A percentile compares a stretch with the other conserved stretches of the same genome.
These are phyloP conservation scores for Micromussa lordhowensis DNA, from an alignment of 92 coral and sea anemone genomes.

Conservation along the genomic window DNA sequence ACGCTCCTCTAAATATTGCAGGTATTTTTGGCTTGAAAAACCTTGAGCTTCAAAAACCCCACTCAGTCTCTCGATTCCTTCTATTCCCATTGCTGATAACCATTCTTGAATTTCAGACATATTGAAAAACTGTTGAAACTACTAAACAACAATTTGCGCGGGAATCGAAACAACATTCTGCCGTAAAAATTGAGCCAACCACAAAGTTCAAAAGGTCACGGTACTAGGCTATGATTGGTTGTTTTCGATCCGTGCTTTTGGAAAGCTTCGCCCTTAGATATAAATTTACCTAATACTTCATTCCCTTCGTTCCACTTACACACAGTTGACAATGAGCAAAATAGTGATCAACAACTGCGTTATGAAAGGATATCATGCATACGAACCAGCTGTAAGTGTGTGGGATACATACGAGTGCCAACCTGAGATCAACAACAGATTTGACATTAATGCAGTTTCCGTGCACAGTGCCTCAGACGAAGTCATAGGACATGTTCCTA, in stretches of 20 bases:
- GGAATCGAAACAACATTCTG: too few species aligned
- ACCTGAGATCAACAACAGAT: slow-evolving; percentile 20
- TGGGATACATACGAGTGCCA: slow-evolving; percentile 35
- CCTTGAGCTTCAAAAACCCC: slow-evolving; percentile 32
- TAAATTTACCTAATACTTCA: too few species aligned
- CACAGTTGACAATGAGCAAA: slow-evolving; percentile 22
- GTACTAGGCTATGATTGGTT: too few species aligned
- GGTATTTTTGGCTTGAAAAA: slow-evolving; percentile 22
- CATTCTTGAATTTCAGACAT: slow-evolving; percentile 32
- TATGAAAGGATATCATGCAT: slow-evolving; percentile 39
- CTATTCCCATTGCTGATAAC: slow-evolving; percentile 20
- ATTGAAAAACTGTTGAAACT: too few species aligned
- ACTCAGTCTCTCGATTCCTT: slow-evolving; percentile 28
- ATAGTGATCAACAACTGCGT: slow-evolving; percentile 40
- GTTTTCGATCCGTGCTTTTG: too few species aligned
- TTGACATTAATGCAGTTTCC: slow-evolving; percentile 27
- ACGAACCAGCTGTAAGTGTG: slow-evolving; percentile 14
- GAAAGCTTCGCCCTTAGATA: too few species aligned
- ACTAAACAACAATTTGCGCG: too few species aligned
- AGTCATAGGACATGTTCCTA: slow-evolving; percentile 46
- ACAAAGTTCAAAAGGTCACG: too few species aligned
- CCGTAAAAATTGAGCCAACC: too few species aligned
- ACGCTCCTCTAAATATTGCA: slow-evolving; percentile 8
- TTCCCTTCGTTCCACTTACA: too few species aligned
- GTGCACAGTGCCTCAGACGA: slow-evolving; percentile 26